These are phyloP conservation scores for Ptychobarbus kaznakovi DNA, from an alignment of 2,797 vertebrate genomes.

Conservation along the genomic window DNA sequence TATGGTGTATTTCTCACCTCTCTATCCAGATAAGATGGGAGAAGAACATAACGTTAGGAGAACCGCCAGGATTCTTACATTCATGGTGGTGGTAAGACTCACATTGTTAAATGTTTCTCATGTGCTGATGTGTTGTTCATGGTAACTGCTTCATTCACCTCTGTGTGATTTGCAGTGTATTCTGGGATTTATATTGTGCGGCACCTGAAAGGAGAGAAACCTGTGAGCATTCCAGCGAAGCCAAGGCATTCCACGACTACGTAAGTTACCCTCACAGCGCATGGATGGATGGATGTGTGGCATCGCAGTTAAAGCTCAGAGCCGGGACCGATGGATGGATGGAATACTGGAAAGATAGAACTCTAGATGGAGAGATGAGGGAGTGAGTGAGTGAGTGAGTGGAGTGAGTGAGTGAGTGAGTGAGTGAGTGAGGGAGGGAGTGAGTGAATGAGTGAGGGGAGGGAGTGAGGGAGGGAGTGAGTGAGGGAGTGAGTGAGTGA, in stretches of 20 bases:
- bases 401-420: too few species aligned
- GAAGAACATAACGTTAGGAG: slow-evolving; percentile 92
- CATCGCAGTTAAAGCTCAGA: not conserved
- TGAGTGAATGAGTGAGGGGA: too few species aligned
- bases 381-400: too few species aligned
- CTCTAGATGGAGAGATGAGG: not conserved
- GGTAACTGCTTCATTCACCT: not conserved
- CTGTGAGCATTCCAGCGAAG: slow-evolving; percentile 89
- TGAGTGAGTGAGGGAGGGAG: too few species aligned
- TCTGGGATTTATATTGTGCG: slow-evolving; percentile 91
- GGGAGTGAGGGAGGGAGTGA: too few species aligned
- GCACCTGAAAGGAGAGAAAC: slow-evolving; percentile 89
- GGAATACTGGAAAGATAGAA: not conserved
- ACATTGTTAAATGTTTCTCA: not conserved
- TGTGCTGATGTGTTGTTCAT: slow-evolving; percentile 22
- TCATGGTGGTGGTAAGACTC: slow-evolving; percentile 94
- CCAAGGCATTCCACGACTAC: slow-evolving; percentile 90
- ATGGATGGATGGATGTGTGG: not conserved
- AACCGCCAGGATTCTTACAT: slow-evolving; percentile 92
- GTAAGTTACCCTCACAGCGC: slow-evolving; percentile 74
- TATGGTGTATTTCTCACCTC: not conserved
- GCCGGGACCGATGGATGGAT: not conserved
- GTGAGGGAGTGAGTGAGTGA: too few species aligned
- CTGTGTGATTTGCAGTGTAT: slow-evolving; percentile 77
- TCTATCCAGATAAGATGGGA: slow-evolving; percentile 90